Evolutionary conservation across 2,113 vertebrate genomes (phyloP), one percentile per base, ranked within the genome.

Genomic region (Oncorhynchus clarkii): DNA sequence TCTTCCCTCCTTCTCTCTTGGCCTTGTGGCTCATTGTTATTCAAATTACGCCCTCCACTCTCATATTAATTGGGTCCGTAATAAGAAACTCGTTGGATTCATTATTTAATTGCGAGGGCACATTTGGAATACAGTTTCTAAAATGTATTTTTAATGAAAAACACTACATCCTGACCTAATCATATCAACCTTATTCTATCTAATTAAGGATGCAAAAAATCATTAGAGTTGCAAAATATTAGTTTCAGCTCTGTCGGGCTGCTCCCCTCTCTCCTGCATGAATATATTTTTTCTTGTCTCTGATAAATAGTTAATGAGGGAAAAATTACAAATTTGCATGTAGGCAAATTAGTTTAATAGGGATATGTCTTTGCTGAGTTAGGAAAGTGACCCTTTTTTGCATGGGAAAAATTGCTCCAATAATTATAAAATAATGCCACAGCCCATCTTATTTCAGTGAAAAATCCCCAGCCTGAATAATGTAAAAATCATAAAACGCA

Each of bases 181-280:
- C 96, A 96, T 96, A 98, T 98, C 96, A 98, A 97, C 96, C 95
- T 96, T 97, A 96, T 96, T 95, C 95, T 96, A 97, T 97, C 96
- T 97, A 98, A 99, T 99, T 99, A 99, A 95, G 92, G 93, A 98
- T 98, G 96, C 96, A 98, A 96, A 97, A 97, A 97, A 96, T 96
- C 96, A 98, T 98, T 98, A 98, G 93, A 96, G 95, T 98, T 97
- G 96, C 95, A 97, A 99, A 99, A 98, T 98, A 97, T 98, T 98
- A 97, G 95, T 95, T 96, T 95, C 95, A 94, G 94, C 93, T 97
- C 93, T 94, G 95, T 96, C 95, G 94, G 90, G 92, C 94, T 94
- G 90, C 91, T 96, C 93, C 95, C 95, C 95, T 93, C 95, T 93
- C 88, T 91, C 92, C 93, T 95, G 95, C 94, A 94, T 96, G 95